Evolutionary conservation across 2,113 vertebrate genomes (phyloP).

Genomic region (Gallinago jamesoni): DNA sequence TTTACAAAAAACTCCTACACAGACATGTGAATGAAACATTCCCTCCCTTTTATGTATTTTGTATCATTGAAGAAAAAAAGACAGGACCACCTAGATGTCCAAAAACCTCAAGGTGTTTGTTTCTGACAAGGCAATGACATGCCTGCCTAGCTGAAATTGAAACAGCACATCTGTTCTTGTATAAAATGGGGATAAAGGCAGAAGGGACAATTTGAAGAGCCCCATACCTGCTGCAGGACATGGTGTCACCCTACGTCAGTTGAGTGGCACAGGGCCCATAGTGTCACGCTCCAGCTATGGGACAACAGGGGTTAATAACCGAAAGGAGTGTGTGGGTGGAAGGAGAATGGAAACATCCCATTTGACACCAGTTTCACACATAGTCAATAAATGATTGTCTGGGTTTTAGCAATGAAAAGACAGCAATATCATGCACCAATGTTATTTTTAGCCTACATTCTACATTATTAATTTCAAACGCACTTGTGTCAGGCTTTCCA

Average conservation of each 20-base stretch:
- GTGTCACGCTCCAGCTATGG: neutral
- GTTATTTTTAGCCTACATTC: neutral
- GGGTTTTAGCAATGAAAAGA: constrained; percentile 18
- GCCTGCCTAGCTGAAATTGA: neutral
- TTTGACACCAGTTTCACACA: neutral
- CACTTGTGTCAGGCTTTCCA: constrained; percentile 36
- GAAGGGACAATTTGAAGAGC: neutral
- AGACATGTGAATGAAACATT: constrained; percentile 48
- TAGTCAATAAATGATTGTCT: constrained; percentile 24
- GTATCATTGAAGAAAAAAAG: constrained; percentile 26
- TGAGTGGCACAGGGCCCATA: neutral
- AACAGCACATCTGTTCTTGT: neutral
- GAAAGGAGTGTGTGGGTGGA: neutral
- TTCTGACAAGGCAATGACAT: neutral
- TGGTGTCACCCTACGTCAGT: neutral
- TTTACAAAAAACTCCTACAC: constrained; percentile 20
- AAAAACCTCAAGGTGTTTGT: neutral
- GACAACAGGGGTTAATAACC: constrained; percentile 36
- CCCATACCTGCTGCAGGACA: fast-evolving
- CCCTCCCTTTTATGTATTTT: constrained; percentile 39
- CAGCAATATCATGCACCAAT: neutral
- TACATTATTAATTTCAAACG: constrained; percentile 15
- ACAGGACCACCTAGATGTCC: constrained; percentile 10
- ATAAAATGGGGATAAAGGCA: neutral
- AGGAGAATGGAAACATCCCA: neutral